Evolutionary conservation across 2,888 invertebrate species (phyloP).

Genomic region (Pristionchus mayeri): DNA sequence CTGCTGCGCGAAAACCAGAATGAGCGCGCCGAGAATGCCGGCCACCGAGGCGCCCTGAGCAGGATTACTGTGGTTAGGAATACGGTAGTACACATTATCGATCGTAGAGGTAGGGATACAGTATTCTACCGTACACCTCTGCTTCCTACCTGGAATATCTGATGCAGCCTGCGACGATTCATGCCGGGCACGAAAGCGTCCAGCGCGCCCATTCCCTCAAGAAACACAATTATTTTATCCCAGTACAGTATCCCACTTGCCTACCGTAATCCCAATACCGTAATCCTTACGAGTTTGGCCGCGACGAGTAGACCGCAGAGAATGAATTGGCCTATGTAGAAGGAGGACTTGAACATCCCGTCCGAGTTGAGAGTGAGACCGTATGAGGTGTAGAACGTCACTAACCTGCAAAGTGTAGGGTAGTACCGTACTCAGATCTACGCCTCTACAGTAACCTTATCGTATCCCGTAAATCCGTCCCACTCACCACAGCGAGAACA

Average conservation of each 20-base stretch:
- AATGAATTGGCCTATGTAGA: constrained; percentile 23
- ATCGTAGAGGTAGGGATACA: too few species aligned
- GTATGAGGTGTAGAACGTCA: constrained; percentile 23
- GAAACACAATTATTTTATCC: too few species aligned
- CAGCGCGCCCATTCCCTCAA: constrained; percentile 39
- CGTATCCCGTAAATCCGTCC: not conserved
- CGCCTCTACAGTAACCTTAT: too few species aligned
- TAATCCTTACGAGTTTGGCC: not conserved
- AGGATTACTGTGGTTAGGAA: too few species aligned
- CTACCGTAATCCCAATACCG: too few species aligned
- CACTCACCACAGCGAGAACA: constrained; percentile 34
- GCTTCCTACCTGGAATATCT: constrained; percentile 9
- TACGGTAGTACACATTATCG: too few species aligned
- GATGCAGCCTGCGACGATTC: constrained; percentile 37
- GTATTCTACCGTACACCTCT: too few species aligned
- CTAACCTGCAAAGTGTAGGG: not conserved
- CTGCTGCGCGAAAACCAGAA: not conserved
- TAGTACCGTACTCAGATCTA: not conserved
- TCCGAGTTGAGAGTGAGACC: constrained; percentile 22
- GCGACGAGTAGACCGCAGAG: constrained; percentile 14
- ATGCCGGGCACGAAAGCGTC: constrained; percentile 42
- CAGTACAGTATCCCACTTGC: too few species aligned
- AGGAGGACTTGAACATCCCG: constrained; percentile 3
- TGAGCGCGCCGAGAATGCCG: constrained; percentile 5
- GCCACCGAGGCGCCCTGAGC: not conserved